Evolutionary conservation across 2,797 vertebrate genomes (phyloP).

Genomic region (Tachyglossus aculeatus): DNA sequence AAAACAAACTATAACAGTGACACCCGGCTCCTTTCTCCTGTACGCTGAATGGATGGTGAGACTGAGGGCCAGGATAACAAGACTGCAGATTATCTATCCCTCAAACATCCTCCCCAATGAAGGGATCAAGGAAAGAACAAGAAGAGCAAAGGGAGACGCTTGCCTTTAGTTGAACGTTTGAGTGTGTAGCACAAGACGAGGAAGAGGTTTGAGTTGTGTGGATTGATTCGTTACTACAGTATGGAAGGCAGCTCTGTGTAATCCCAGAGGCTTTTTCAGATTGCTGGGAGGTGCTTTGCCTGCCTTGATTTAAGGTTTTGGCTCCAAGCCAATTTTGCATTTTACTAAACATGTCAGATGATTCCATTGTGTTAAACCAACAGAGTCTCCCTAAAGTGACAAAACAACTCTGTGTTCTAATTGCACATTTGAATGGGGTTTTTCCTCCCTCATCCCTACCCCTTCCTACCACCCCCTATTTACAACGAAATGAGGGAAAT

Average conservation of each 20-base stretch:
- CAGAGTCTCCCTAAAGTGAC: background rate
- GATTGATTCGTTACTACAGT: background rate
- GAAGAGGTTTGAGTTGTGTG: too few relatives aligned
- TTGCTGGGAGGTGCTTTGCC: fast-evolving
- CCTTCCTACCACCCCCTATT: too few relatives aligned
- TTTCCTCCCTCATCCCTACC: background rate
- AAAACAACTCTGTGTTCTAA: background rate
- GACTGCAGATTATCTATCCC: too few relatives aligned
- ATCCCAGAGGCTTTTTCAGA: background rate
- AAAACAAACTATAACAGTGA: too few relatives aligned
- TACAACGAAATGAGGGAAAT: background rate
- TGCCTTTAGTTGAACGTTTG: too few relatives aligned
- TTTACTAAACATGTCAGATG: background rate
- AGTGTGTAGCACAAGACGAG: too few relatives aligned
- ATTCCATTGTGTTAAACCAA: background rate
- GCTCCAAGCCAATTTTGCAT: background rate
- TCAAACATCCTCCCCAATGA: too few relatives aligned
- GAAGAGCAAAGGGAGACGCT: too few relatives aligned
- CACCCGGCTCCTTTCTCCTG: too few relatives aligned
- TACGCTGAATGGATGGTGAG: too few relatives aligned
- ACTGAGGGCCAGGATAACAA: too few relatives aligned
- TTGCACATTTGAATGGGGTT: background rate
- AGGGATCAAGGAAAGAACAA: too few relatives aligned
- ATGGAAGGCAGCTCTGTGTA: background rate
- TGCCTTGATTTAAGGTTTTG: background rate